A percentile compares a stretch with the other conserved stretches of the same genome.
These are phyloP conservation scores for Cantharis nigra DNA, from an alignment of 2,888 invertebrate genomes.

Conservation along the genomic window DNA sequence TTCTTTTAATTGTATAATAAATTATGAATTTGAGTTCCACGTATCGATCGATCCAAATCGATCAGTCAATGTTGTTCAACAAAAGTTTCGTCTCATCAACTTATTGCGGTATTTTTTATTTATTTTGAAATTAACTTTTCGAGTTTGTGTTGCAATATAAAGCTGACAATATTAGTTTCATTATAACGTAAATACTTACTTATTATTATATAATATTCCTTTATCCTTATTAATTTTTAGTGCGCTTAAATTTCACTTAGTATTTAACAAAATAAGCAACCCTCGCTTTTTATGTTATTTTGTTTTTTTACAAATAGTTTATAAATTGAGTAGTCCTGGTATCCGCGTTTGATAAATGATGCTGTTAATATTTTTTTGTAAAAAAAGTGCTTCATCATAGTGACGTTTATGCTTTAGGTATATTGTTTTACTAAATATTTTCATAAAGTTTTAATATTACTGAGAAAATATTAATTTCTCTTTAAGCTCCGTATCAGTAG, in stretches of 20 bases:
- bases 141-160: background rate
- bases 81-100: background rate
- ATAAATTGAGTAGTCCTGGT: constrained; percentile 15
- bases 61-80: background rate
- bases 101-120: background rate
- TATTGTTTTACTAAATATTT: background rate
- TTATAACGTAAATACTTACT: background rate
- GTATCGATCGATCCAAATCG: background rate
- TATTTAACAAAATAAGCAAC: background rate
- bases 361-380: constrained; percentile 23
- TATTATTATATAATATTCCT: background rate
- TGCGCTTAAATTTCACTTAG: background rate
- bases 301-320: constrained; percentile 3
- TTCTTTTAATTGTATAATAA: background rate
- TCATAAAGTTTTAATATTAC: background rate
- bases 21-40: background rate
- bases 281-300: background rate
- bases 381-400: constrained; percentile 23
- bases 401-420: constrained; percentile 19
- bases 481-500: background rate
- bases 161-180: background rate
- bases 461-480: background rate
- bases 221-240: background rate
- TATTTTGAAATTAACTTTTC: background rate
- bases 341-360: constrained; percentile 19